phyloP scores from a whole-genome alignment of 2,113 vertebrate species.

The Grus americana region DNA sequence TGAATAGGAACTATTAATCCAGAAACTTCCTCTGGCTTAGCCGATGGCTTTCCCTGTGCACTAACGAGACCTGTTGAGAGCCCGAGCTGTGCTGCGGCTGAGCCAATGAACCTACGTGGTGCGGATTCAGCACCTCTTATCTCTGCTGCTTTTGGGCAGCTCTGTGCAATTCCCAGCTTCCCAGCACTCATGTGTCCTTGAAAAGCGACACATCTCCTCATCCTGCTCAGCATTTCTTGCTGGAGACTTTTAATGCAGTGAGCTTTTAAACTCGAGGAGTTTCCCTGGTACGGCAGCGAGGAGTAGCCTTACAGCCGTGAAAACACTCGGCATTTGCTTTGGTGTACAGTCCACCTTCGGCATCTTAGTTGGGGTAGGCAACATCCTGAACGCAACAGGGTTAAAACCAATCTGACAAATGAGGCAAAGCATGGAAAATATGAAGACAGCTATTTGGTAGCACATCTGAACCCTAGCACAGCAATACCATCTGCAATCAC shows the following conservation, averaged over 20 bases:
- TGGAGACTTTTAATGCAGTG: background rate
- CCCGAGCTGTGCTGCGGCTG: background rate
- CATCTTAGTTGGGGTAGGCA: background rate
- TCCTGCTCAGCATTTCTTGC: background rate
- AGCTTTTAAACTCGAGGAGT: background rate
- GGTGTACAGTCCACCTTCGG: background rate
- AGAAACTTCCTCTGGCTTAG: background rate
- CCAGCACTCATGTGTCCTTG: background rate
- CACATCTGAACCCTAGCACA: conserved; percentile 51
- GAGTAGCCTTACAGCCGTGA: background rate
- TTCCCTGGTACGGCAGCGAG: background rate
- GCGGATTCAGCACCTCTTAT: background rate
- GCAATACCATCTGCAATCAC: conserved; percentile 67
- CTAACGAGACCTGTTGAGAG: background rate
- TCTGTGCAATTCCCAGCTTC: background rate
- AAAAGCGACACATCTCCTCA: background rate
- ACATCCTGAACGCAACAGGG: conserved; percentile 49
- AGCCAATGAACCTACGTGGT: accelerated
- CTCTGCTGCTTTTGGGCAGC: background rate
- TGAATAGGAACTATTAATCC: background rate
- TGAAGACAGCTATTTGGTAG: conserved; percentile 71
- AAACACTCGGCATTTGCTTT: background rate
- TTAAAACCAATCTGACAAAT: conserved; percentile 63
- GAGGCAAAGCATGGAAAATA: conserved; percentile 64
- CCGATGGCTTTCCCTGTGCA: background rate